Conservation (phyloP, 2,113 vertebrate genomes). For the Pomatostomus ruficeps region DNA sequence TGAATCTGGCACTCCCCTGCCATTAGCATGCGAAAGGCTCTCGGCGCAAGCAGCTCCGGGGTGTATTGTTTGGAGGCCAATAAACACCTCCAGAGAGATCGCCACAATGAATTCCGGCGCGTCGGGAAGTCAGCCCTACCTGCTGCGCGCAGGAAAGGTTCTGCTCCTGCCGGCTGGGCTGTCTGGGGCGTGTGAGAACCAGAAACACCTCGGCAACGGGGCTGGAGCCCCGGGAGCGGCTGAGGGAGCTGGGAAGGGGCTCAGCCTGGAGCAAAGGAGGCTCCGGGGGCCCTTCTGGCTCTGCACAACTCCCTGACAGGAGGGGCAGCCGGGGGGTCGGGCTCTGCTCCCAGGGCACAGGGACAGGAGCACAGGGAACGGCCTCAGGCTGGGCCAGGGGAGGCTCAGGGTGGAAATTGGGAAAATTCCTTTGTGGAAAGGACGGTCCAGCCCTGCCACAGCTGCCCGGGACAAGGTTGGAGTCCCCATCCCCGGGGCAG, state of each 20-base stretch:
- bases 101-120: not conserved
- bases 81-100: rapidly evolving
- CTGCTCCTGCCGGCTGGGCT: not conserved
- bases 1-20: not conserved
- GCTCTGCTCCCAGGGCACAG: not conserved
- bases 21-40: not conserved
- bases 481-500: no score
- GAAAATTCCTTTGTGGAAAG: not conserved
- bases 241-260: not conserved
- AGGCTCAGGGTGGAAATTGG: not conserved
- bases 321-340: not conserved
- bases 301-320: not conserved
- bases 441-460: not conserved
- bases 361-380: not conserved
- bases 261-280: not conserved
- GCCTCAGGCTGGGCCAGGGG: not conserved
- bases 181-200: not conserved
- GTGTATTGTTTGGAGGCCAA: not conserved
- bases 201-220: rapidly evolving
- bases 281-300: not conserved
- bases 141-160: not conserved
- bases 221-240: not conserved
- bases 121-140: not conserved
- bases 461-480: not conserved
- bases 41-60: not conserved